Conservation (phyloP, 2,113 vertebrate genomes). For the Tinamus guttatus region DNA sequence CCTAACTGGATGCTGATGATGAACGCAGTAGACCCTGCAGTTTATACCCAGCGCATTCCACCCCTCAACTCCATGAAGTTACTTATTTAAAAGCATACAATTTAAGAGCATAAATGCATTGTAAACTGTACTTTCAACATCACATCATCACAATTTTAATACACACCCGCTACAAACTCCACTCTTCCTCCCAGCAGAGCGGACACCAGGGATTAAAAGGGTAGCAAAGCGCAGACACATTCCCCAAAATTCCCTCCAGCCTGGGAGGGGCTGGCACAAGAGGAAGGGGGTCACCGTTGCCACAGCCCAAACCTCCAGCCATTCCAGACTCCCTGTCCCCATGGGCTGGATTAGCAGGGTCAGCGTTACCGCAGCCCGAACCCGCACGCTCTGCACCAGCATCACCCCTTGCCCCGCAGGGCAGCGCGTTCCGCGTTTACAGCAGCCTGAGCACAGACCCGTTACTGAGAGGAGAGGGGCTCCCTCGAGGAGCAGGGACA, state of each 20-base stretch:
- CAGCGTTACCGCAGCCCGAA: background rate
- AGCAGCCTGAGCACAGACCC: too few species aligned
- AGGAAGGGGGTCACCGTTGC: background rate
- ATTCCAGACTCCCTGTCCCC: background rate
- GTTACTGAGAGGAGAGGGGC: too few species aligned
- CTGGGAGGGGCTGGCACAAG: background rate
- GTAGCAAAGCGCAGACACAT: accelerated
- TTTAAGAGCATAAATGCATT: background rate
- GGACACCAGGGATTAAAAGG: background rate
- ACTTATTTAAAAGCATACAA: background rate
- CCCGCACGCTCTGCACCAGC: too few species aligned
- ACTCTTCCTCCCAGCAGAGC: background rate
- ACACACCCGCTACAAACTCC: background rate
- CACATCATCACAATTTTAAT: background rate
- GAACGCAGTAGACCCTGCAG: background rate
- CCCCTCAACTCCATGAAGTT: accelerated
- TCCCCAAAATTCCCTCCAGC: background rate
- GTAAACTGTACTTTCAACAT: background rate
- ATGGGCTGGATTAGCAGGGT: background rate
- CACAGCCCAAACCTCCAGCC: background rate
- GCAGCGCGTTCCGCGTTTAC: too few species aligned
- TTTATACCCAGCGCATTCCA: background rate
- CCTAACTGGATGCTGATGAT: background rate
- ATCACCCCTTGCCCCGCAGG: too few species aligned
- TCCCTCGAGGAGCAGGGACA: too few species aligned